Evolutionary conservation across 2,797 vertebrate species (phyloP).

Genomic region (Scomberomorus guttatus): DNA sequence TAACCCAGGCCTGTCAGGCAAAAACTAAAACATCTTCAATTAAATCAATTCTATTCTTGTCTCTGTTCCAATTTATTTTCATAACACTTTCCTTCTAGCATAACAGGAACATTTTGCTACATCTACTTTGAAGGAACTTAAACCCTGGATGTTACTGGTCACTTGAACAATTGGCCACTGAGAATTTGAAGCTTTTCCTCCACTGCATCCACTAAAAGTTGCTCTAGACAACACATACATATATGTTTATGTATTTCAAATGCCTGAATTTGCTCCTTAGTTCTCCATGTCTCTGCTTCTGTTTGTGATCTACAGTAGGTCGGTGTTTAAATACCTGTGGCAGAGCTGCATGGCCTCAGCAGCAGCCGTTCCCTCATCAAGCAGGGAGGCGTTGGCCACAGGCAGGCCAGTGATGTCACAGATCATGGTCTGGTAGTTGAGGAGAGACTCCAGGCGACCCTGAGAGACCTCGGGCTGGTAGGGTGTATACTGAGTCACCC

Average conservation of each 20-base stretch:
- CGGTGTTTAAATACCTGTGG: constrained; percentile 87
- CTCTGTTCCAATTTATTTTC: not conserved
- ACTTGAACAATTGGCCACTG: not conserved
- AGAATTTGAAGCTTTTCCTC: not conserved
- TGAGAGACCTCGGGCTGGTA: constrained; percentile 98
- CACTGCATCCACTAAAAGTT: not conserved
- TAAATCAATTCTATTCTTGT: not conserved
- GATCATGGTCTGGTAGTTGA: constrained; percentile 99
- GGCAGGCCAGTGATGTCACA: constrained; percentile 96
- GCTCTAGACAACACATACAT: not conserved
- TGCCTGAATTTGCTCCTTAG: not conserved
- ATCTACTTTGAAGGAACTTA: not conserved
- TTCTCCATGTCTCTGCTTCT: not conserved
- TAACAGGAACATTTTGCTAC: not conserved
- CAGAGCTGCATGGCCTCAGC: constrained; percentile 99
- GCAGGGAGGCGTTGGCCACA: constrained; percentile 94
- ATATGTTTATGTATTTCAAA: not conserved
- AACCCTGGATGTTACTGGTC: not conserved
- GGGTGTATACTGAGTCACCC: constrained; percentile 98
- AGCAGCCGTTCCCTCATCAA: constrained; percentile 97
- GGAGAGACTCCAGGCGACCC: constrained; percentile 95
- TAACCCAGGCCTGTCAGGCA: not conserved
- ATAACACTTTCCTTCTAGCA: not conserved
- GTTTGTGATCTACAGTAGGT: not conserved
- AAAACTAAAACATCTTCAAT: not conserved